A percentile compares a stretch with the other conserved stretches of the same genome.
Conservation (phyloP, 2,113 vertebrate genomes). For the Caloenas nicobarica region DNA sequence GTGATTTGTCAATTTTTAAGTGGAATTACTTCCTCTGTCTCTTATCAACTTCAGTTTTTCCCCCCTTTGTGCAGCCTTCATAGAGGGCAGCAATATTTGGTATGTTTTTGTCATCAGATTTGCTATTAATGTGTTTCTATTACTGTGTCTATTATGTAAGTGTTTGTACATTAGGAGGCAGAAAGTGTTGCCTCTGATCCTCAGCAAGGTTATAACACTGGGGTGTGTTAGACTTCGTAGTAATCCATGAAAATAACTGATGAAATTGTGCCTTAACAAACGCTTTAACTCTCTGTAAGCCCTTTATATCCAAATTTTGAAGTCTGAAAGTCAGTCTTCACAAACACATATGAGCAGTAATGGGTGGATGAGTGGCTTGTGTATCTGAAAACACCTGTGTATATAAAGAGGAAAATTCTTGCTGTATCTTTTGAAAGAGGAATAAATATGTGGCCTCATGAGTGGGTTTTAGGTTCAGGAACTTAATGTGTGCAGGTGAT, state of each 20-base stretch:
- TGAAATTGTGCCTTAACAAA: not conserved
- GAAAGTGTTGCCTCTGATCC: not conserved
- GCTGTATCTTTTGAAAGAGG: not conserved
- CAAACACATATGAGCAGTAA: not conserved
- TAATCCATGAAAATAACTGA: not conserved
- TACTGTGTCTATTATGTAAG: not conserved
- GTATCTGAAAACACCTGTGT: not conserved
- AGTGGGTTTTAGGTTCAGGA: not conserved
- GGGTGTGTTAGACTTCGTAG: not conserved
- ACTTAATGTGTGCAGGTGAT: not conserved
- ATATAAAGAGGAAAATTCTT: not conserved
- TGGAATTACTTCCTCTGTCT: not conserved
- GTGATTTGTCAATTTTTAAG: not conserved
- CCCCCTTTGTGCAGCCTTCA: not conserved
- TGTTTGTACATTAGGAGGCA: not conserved
- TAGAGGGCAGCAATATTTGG: not conserved
- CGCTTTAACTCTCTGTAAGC: not conserved
- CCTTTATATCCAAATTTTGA: not conserved
- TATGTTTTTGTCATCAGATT: not conserved
- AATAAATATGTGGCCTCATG: not conserved
- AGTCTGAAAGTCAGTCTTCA: not conserved
- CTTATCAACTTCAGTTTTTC: not conserved
- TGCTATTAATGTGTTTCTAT: not conserved
- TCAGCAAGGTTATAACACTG: not conserved
- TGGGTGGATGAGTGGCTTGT: not conserved